Evolutionary conservation across 2,113 vertebrate species (phyloP).

Genomic region (Numida meleagris): DNA sequence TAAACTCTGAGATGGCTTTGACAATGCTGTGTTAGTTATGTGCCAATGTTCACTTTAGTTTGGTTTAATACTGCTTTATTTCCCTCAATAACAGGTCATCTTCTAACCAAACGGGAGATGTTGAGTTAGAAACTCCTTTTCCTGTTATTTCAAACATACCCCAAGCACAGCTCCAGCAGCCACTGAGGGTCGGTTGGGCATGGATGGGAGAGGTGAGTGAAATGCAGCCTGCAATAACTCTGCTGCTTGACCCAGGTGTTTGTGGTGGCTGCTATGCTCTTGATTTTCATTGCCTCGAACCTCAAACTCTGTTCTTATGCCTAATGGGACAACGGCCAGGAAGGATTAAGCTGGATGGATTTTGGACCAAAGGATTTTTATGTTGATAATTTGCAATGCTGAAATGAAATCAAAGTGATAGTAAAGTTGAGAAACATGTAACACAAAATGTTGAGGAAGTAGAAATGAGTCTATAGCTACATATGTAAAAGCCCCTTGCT

Average conservation of each 20-base stretch:
- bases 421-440: background rate
- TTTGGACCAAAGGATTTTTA: background rate
- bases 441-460: background rate
- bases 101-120: background rate
- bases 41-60: background rate
- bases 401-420: background rate
- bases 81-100: background rate
- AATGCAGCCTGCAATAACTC: background rate
- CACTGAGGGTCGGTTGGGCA: background rate
- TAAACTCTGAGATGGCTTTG: constrained; percentile 55
- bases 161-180: background rate
- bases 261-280: background rate
- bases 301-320: background rate
- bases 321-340: background rate
- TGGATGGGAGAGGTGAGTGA: background rate
- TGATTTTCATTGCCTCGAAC: background rate
- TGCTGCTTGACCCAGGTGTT: background rate
- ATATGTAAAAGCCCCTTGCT: background rate
- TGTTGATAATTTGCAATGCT: background rate
- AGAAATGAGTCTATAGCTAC: background rate
- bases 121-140: background rate
- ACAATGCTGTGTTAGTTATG: constrained; percentile 45
- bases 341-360: background rate
- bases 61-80: constrained; percentile 12
- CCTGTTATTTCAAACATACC: background rate